Evolutionary conservation across 2,888 invertebrate genomes (phyloP), one percentile per base, ranked within the genome.

Genomic region (Chorisops tibialis): DNA sequence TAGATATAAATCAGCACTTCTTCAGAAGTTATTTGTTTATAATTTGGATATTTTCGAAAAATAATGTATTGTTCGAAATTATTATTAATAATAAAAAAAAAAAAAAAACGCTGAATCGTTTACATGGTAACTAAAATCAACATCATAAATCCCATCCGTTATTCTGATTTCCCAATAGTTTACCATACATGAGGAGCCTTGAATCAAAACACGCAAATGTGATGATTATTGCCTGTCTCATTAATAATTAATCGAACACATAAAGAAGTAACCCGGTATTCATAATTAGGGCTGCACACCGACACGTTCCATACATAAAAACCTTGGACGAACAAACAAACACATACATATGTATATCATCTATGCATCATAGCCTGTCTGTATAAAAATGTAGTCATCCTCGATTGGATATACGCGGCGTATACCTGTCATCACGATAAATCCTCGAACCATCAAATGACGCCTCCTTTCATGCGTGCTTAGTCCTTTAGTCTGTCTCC

Each of bases 191-290:
- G 45, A 56, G 45, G 45, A 56, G n/a, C 56, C 56, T 59, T 62
- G 62, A 64, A 64, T 64, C 64, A 62, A 59, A 64, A 62, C 64
- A 64, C 64, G 64, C 64, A 64, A 64, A 64, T 64, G 58, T 62
- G 62, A 64, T 64, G 62, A 62, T 63, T 50, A 62, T 64, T 47
- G 62, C 59, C 50, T 49, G 59, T 64, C 59, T 59, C 50, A 62
- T 64, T 45, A 64, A 64, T 64, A 62, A 64, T 64, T 51, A 45
- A 63, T 63, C 41, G 60, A 24, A 48, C 59, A 59, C 59, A 59
- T 59, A 59, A 45, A 56, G 56, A 56, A 56, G 56, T 56, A 45
- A 24, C 56, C 18, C 16, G 43, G 45, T 19, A 56, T 56, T 45
- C 45, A 56, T 48, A 59, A 59, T 48, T 59, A 48, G 48, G 18